phyloP scores from a whole-genome alignment of 2,113 vertebrate genomes.

The Barbus barbus region DNA sequence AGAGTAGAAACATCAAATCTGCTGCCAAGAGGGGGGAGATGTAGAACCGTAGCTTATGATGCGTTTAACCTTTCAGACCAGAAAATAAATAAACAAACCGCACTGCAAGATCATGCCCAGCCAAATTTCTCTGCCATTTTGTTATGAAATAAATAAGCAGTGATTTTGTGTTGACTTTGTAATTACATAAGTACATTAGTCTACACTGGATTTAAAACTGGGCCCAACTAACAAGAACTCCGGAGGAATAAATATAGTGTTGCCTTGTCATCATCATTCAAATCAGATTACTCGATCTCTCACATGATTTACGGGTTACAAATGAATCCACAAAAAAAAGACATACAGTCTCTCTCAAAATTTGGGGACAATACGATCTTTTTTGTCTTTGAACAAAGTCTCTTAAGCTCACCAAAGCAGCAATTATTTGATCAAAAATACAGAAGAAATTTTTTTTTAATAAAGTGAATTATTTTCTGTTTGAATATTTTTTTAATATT shows the following conservation, averaged over 20 bases:
- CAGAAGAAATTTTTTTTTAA: too few relatives aligned
- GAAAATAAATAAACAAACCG: slow-evolving; percentile 5
- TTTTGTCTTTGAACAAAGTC: too few relatives aligned
- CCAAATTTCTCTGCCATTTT: not conserved
- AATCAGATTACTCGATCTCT: not conserved
- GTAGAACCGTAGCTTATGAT: slow-evolving; percentile 11
- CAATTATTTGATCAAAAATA: too few relatives aligned
- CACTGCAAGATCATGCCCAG: not conserved
- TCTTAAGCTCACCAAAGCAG: too few relatives aligned
- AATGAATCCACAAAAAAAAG: not conserved
- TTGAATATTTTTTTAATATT: too few relatives aligned
- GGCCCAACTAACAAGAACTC: not conserved
- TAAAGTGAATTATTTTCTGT: too few relatives aligned
- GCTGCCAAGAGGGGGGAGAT: slow-evolving; percentile 13
- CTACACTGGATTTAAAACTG: not conserved
- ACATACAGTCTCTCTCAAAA: not conserved
- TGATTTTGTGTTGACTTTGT: too few relatives aligned
- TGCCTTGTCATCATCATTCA: not conserved
- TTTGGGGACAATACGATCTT: not conserved
- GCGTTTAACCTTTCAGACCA: slow-evolving; percentile 44
- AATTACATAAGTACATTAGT: too few relatives aligned
- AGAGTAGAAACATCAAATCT: slow-evolving; percentile 41
- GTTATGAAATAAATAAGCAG: not conserved
- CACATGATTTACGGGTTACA: not conserved
- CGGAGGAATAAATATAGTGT: not conserved